Evolutionary conservation across 2,113 vertebrate genomes (phyloP).

Genomic region (Xiphias gladius): DNA sequence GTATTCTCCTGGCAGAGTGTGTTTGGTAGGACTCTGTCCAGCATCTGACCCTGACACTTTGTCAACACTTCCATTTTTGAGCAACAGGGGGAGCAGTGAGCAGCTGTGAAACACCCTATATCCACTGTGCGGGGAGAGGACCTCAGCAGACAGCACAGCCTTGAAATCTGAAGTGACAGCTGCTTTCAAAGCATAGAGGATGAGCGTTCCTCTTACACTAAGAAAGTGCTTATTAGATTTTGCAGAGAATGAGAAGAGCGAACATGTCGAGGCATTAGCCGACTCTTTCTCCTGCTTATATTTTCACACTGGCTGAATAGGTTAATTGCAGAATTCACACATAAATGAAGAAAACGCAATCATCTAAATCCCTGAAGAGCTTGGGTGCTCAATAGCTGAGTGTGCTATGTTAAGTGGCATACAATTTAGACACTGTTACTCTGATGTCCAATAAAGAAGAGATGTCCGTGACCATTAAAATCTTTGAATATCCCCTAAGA

Average conservation of each 20-base stretch:
- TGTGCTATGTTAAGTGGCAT: conserved; percentile 28
- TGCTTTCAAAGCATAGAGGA: conserved; percentile 40
- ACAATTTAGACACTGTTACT: conserved; percentile 27
- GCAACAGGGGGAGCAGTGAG: conserved; percentile 67
- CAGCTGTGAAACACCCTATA: conserved; percentile 4
- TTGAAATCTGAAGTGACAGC: conserved; percentile 60
- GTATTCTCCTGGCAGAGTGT: neutral
- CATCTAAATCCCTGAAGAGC: neutral
- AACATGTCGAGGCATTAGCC: neutral
- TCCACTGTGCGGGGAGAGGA: neutral
- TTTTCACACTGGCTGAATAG: neutral
- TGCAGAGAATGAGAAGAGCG: conserved; percentile 13
- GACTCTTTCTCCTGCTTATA: neutral
- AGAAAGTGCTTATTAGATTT: conserved; percentile 27
- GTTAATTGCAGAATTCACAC: neutral
- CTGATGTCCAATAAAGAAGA: conserved; percentile 47
- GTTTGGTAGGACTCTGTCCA: neutral
- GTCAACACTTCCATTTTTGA: conserved; percentile 46
- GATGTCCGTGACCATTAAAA: conserved; percentile 40
- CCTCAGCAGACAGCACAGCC: conserved; percentile 27
- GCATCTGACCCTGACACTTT: neutral
- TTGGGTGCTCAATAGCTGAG: neutral
- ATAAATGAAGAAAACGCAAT: conserved; percentile 9
- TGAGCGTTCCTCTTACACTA: conserved; percentile 4
- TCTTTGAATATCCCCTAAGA: conserved; percentile 44